Evolutionary conservation across 1,140 invertebrate species (phyloP), one percentile per base, ranked within the genome.

Genomic region (Drosophila ogumai): DNA sequence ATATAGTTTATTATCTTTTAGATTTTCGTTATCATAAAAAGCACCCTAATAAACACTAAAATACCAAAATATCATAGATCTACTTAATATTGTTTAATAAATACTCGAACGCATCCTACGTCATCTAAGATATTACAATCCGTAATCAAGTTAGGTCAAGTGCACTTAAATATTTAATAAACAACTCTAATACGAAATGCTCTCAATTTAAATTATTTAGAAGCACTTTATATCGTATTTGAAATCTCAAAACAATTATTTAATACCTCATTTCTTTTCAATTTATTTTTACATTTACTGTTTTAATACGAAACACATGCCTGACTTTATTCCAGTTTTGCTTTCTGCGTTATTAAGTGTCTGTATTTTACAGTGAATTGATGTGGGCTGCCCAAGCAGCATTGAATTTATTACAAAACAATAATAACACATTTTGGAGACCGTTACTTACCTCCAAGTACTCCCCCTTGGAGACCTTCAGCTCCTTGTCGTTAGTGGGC

Each of bases 401-500:
- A 50, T 31, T 17, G 17, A 54, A 36, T 54, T 54, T 54, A 52
- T 52, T 19, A 34, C 17, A 44, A 49, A 9, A 34, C 13, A 8
- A n/a, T 15, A 55, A 34, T 25, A 12, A 50, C 15, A 28, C 22
- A 55, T 12, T 52, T 6, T 7, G 41, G 15, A 31, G 3, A 6
- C 25, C 13, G 46, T 4, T 25, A 19, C 91, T 90, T 93, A 98
- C 97, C 95, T 99, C 98, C 28, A 99, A 93, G 91, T 97, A 98
- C 93, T 99, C 99, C 65, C 98, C 98, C 73, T 98, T 95, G 9
- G 97, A 95, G 0, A 99, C 98, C 28, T 97, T 98, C 50, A 99
- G 94, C 92, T 99, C 99, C 92, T 99, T 99, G 90, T 98, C 96
- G 93, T 99, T 99, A 93, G 98, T 98, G 12, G 97, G 97, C 3